Evolutionary conservation across 2,888 invertebrate genomes (phyloP), one percentile per base, ranked within the genome.

Genomic region (Leptinotarsa haldemani): DNA sequence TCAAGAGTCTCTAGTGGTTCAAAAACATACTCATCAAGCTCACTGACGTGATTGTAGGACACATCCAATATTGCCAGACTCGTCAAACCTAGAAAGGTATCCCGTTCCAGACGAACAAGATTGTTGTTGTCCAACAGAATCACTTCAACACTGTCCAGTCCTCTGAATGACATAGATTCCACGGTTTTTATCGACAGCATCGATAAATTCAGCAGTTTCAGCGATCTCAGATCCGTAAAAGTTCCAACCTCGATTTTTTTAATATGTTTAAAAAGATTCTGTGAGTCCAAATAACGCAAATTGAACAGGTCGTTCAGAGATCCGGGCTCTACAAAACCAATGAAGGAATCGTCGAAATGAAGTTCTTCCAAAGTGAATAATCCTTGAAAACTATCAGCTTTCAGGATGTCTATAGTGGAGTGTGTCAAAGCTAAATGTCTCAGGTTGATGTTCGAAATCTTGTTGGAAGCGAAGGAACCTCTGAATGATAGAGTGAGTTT

Each of bases 261-360:
- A 1, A n/a, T 65, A 47, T 72, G 50, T 25, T 65, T 73, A 47
- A 76, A 76, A 5, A 76, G 48, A 16, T n/a, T 56, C 16, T 52
- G 71, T 2, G 65, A 63, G 18, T 76, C 74, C 20, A 76, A 63
- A 25, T 63, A 70, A 22, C 16, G 12, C 9, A 76, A 46, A 40
- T 52, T 72, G 16, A 50, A 72, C 13, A 76, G 65, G 25, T 67
- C 74, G 18, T 67, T 70, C 1, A 76, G 47, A n/a, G 71, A 46
- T n/a, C 53, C 67, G 15, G 18, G 3, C 64, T 67, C 65, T 18
- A 67, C 50, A 30, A 48, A 56, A 50, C n/a, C 22, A 48, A 75
- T 46, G 30, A 63, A 64, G 3, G 75, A 66, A 4, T 72, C 48
- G 7, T 46, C 25, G 48, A 75, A 75, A 50, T 65, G 40, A 7